These are phyloP conservation scores for Bombus balteatus DNA, from an alignment of 1,140 invertebrate species.

Conservation along the genomic window DNA sequence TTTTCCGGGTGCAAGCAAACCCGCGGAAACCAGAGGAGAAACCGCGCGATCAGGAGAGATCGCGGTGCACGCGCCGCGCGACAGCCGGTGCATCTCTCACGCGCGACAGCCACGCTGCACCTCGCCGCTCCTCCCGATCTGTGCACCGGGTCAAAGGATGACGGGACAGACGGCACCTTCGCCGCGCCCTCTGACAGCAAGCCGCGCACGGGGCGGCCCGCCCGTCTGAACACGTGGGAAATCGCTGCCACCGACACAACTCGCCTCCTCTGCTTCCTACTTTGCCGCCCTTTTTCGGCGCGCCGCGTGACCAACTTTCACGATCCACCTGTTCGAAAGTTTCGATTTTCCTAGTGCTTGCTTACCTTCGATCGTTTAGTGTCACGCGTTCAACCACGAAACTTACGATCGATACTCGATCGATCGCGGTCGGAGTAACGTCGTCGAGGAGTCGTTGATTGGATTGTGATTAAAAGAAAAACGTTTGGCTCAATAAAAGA, in stretches of 20 bases:
- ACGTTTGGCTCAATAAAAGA: background rate
- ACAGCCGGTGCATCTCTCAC: background rate
- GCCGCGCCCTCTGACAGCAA: constrained; percentile 63
- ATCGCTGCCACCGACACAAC: constrained; percentile 8
- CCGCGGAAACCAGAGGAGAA: background rate
- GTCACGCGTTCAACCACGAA: too few species aligned
- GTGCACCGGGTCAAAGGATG: constrained; percentile 41
- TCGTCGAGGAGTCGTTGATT: too few species aligned
- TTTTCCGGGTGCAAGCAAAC: background rate
- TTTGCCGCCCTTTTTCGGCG: background rate
- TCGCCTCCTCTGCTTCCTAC: background rate
- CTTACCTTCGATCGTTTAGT: too few species aligned
- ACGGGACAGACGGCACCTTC: constrained; percentile 30
- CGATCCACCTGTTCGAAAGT: background rate
- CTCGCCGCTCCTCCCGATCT: constrained; percentile 14
- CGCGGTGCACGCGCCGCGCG: background rate
- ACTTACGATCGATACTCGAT: too few species aligned
- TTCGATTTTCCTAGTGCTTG: background rate
- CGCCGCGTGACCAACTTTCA: too few species aligned
- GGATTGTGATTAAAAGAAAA: background rate
- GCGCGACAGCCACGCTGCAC: constrained; percentile 12
- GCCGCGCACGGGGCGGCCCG: constrained; percentile 57
- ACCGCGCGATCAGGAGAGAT: background rate
- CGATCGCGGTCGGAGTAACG: too few species aligned
- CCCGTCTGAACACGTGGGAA: constrained; percentile 68